Conservation (phyloP, 1,140 invertebrate species). For the Pseudobourletiella spinata region DNA sequence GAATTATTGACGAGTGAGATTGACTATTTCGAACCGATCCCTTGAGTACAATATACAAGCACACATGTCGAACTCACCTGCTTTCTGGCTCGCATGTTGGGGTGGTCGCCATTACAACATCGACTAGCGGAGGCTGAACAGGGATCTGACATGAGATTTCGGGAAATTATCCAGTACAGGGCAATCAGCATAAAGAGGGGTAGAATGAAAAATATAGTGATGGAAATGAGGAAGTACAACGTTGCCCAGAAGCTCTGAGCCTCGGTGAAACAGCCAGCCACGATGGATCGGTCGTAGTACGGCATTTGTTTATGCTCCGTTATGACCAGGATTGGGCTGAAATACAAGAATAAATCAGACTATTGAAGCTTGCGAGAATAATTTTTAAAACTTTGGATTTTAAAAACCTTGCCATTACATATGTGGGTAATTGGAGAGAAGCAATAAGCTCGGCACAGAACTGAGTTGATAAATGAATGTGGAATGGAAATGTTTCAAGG, state of each 20-base stretch:
- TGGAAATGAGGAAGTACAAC: constrained; percentile 66
- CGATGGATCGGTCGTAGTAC: constrained; percentile 58
- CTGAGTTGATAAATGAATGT: too few species aligned
- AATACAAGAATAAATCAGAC: constrained; percentile 38
- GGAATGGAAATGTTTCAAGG: too few species aligned
- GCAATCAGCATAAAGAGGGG: constrained; percentile 68
- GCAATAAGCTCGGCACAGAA: too few species aligned
- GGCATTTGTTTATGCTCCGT: constrained; percentile 51
- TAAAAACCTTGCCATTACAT: too few species aligned
- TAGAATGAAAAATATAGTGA: constrained; percentile 70
- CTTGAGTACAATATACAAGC: too few species aligned
- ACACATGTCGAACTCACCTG: constrained; percentile 35
- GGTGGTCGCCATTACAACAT: constrained; percentile 31
- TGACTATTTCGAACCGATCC: too few species aligned
- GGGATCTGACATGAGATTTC: constrained; percentile 68
- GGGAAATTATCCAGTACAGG: constrained; percentile 72
- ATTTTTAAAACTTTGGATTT: too few species aligned
- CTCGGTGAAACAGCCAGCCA: constrained; percentile 64
- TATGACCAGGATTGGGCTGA: constrained; percentile 68
- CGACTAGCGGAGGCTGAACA: constrained; percentile 37
- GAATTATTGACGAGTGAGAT: too few species aligned
- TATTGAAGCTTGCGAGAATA: too few species aligned
- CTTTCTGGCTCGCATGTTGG: constrained; percentile 36
- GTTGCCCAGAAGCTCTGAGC: constrained; percentile 62
- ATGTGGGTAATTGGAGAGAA: too few species aligned